Conservation (phyloP, 2,797 vertebrate genomes). For the Aviceda cuculoides region DNA sequence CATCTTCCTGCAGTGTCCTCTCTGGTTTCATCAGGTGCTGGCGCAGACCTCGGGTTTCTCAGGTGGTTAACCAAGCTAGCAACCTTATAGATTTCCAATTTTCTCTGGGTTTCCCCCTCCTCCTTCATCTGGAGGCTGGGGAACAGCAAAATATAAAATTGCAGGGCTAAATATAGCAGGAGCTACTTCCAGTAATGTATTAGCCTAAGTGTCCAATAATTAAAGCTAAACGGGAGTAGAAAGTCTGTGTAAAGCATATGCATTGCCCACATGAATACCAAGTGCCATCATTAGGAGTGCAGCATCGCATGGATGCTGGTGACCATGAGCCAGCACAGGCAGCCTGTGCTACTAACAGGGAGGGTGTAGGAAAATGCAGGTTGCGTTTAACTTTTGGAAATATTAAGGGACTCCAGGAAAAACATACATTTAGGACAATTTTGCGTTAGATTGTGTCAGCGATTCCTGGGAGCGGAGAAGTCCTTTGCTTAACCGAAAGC, state of each 20-base stretch:
- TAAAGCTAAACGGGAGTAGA: background rate
- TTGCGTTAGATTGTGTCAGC: background rate
- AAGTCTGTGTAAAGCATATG: background rate
- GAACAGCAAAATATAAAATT: background rate
- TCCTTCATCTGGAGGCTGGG: background rate
- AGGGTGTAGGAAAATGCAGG: background rate
- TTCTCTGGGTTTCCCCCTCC: background rate
- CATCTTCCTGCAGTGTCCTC: background rate
- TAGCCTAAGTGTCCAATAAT: slow-evolving; percentile 19
- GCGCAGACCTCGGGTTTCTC: background rate
- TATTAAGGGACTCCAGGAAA: background rate
- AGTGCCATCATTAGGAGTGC: background rate
- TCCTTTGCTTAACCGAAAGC: background rate
- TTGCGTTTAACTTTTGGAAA: background rate
- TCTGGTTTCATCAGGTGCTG: background rate
- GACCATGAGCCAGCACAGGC: background rate
- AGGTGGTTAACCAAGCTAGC: background rate
- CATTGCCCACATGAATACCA: background rate
- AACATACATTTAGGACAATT: background rate
- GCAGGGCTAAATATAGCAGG: slow-evolving; percentile 48
- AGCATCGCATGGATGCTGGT: background rate
- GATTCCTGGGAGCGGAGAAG: background rate
- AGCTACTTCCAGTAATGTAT: slow-evolving; percentile 50
- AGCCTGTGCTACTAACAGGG: background rate
- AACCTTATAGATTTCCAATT: background rate